Conservation (phyloP, 1,140 invertebrate species). For the Sitophilus oryzae region DNA sequence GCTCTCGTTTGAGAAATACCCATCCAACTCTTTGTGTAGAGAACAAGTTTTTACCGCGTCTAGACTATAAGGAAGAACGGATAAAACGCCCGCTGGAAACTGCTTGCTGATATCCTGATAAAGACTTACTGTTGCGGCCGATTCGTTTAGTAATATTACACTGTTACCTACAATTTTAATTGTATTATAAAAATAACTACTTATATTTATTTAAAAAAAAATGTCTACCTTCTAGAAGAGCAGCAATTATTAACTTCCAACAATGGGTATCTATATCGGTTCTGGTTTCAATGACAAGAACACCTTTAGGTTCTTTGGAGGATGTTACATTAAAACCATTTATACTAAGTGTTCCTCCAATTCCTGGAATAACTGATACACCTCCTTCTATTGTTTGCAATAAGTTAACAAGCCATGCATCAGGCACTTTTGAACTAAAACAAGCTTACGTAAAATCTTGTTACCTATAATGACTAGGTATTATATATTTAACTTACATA, state of each 20-base stretch:
- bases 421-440: slow-evolving; percentile 19
- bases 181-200: neutral
- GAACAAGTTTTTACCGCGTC: slow-evolving; percentile 10
- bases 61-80: slow-evolving; percentile 12
- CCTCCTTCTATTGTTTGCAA: neutral
- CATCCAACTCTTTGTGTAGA: slow-evolving; percentile 19
- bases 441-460: slow-evolving; percentile 3
- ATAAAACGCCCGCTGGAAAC: slow-evolving; percentile 24
- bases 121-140: neutral
- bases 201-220: slow-evolving; percentile 1
- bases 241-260: slow-evolving; percentile 14
- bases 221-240: slow-evolving; percentile 24
- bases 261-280: slow-evolving; percentile 8
- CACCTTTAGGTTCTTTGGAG: slow-evolving; percentile 22
- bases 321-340: slow-evolving; percentile 18
- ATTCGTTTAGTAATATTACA: slow-evolving; percentile 23
- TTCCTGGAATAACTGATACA: neutral
- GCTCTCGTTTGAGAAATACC: slow-evolving; percentile 16
- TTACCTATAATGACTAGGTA: neutral
- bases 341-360: slow-evolving; percentile 6
- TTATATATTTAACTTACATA: slow-evolving; percentile 6
- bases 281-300: slow-evolving; percentile 21
- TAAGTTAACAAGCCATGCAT: slow-evolving; percentile 1
- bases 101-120: slow-evolving; percentile 14
- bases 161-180: slow-evolving; percentile 24